phyloP scores from a whole-genome alignment of 2,113 vertebrate genomes.

The Megaptera novaeangliae region DNA sequence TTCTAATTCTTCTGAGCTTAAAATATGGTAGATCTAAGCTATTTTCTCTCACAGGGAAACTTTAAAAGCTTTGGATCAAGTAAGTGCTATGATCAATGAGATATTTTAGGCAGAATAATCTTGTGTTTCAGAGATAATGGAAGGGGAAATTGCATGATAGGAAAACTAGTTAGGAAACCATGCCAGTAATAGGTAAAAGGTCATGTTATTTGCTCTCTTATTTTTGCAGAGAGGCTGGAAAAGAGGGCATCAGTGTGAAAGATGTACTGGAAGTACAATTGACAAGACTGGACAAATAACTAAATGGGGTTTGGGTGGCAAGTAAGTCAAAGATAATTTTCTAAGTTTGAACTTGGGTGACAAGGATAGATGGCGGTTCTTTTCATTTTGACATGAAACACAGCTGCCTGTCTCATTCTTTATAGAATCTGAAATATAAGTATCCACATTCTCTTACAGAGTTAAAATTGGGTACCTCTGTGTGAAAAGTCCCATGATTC shows the following conservation, averaged over 20 bases:
- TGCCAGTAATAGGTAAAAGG: neutral
- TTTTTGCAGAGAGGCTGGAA: neutral
- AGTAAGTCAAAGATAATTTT: slow-evolving; percentile 15
- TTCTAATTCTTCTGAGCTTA: neutral
- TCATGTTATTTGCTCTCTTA: neutral
- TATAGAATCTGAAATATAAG: neutral
- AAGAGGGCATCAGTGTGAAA: neutral
- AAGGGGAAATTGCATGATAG: neutral
- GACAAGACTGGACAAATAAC: neutral
- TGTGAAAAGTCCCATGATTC: neutral
- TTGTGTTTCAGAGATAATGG: neutral
- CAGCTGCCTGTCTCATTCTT: neutral
- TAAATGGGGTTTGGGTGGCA: neutral
- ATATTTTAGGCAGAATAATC: neutral
- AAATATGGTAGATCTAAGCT: neutral
- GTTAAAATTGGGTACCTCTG: neutral
- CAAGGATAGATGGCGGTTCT: neutral
- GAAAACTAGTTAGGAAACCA: neutral
- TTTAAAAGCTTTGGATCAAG: neutral
- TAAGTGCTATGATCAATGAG: neutral
- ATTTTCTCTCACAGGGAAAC: neutral
- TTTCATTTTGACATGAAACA: neutral
- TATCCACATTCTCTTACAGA: neutral
- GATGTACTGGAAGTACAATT: neutral
- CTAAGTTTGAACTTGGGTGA: neutral